Base-by-base conservation (phyloP, 2,797 vertebrate genomes). In the Chaenodraco wilsoni region DNA sequence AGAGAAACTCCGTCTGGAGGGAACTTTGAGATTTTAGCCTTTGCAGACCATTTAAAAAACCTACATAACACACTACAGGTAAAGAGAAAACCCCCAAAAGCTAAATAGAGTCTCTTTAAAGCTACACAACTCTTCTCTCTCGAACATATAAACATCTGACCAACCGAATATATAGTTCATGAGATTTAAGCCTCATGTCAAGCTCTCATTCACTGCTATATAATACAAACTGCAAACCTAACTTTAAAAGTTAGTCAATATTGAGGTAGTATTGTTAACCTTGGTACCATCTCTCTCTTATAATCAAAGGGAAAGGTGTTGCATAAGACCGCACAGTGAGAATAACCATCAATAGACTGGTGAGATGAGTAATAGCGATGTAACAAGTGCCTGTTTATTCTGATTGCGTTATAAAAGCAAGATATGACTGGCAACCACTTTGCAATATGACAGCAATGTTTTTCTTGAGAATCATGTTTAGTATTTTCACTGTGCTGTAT, bases 381-480 rank as follows among this genome's bases (percentile, higher is more conserved):
- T 14, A 60, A 62, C 69, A 21, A 17, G 3, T 57, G 43, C 55
- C 58, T 78, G 48, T 70, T 27, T 27, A 27, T 27, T 75, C 37
- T 69, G 48, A 41, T 57, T 43, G 67, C 45, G 58, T 77, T 72
- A 72, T 69, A 61, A 23, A 75, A 70, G 23, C 10, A 23, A 33
- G 6, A 75, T 16, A 62, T 79, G 60, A 79, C 41, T 77, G 64
- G 40, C 62, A 74, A 23, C 44, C 19, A 1, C 56, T 33, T 70
- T 51, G 44, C 48, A 37, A 31, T 66, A 14, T 58, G 48, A 70
- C 62, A 37, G 21, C 61, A 50, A 57, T 61, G 56, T 67, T 61
- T 72, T n/a, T 46, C 33, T 31, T 9, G 55, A 57, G 41, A 76
- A 52, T 78, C 19, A 19, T 15, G 17, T 76, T 66, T 69, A 69